A percentile compares a stretch with the other conserved stretches of the same genome.
Evolutionary conservation across 2,797 vertebrate species (phyloP).

Genomic region (Alcedo atthis): DNA sequence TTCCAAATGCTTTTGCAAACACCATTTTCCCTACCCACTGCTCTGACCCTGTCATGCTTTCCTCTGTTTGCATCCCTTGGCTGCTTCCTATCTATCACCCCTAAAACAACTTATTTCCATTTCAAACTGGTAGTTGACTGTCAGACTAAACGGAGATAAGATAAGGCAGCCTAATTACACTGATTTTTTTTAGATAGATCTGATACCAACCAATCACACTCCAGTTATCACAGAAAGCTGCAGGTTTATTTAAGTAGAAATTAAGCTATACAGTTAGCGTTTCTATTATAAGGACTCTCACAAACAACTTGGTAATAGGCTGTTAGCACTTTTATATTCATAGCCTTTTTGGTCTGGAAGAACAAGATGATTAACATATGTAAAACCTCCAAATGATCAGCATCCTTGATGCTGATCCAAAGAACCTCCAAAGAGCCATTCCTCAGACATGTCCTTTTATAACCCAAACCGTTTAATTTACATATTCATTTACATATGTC

Average conservation of each 20-base stretch:
- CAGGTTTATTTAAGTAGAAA: slow-evolving; percentile 55
- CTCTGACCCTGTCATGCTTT: background rate
- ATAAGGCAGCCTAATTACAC: background rate
- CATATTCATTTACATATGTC: slow-evolving; percentile 63
- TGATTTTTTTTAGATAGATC: background rate
- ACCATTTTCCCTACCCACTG: background rate
- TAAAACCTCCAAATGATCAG: slow-evolving; percentile 61
- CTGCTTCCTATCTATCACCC: background rate
- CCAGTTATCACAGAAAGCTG: background rate
- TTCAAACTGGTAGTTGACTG: background rate
- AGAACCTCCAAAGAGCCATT: slow-evolving; percentile 60
- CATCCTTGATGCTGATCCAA: slow-evolving; percentile 64
- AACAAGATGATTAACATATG: slow-evolving; percentile 67
- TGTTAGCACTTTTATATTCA: slow-evolving; percentile 65
- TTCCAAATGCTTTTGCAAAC: background rate
- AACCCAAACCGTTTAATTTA: slow-evolving; percentile 52
- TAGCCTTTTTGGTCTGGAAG: slow-evolving; percentile 54
- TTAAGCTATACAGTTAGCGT: slow-evolving; percentile 17
- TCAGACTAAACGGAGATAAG: slow-evolving; percentile 26
- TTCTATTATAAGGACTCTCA: slow-evolving; percentile 33
- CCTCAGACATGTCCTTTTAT: slow-evolving; percentile 61
- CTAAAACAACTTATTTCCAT: background rate
- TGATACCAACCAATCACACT: background rate
- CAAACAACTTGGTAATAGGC: slow-evolving; percentile 59
- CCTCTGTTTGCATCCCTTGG: background rate